Base-by-base conservation (phyloP, 2,113 vertebrate species). In the Pluvialis apricaria region DNA sequence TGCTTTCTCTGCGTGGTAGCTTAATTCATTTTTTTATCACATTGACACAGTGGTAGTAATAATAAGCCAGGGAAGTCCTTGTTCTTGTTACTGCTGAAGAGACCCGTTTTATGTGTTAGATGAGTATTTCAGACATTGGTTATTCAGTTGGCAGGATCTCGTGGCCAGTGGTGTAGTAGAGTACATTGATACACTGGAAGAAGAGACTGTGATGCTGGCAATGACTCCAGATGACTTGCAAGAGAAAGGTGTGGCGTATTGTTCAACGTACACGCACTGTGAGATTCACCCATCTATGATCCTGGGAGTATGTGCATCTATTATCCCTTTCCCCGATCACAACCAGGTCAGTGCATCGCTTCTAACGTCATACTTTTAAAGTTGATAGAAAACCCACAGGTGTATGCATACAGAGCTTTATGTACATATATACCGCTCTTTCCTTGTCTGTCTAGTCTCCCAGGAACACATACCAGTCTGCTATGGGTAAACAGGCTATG, bases 231-330 rank as follows among this genome's bases (percentile, higher is more conserved):
- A 99, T 95, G 99, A 99, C 94, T 98, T 99, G 80, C 99, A 99
- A 96, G 99, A 99, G 97, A 99, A 99, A 82, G 99, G 99, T 34
- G 99, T 99, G 71, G 99, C 99, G 3, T 99, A 99, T 45, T 99
- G 99, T 90, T 99, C 99, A 55, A 99, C 99, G 1, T 99, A 99
- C 66, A 99, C 99, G 0, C 99, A 99, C 95, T 99, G 99, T 92
- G 99, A 99, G 97, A 99, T 99, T 95, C 99, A 99, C 77, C 99
- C 99, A 0, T 99, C 99, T 20, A 99, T 99, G 99, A 99, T 99
- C 96, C 98, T 99, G 40, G 99, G 99, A 73, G 99, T 99, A 17
- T 99, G 99, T 82, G 99, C 99, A 3, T 99, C 99, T 57, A 99
- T 99, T 94, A 99, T 99, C 92, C 99, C 99, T 24, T 99, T 99